A percentile compares a stretch with the other conserved stretches of the same genome.
Conservation (phyloP, 92 coral and sea anemone species). For the Desmophyllum pertusum region DNA sequence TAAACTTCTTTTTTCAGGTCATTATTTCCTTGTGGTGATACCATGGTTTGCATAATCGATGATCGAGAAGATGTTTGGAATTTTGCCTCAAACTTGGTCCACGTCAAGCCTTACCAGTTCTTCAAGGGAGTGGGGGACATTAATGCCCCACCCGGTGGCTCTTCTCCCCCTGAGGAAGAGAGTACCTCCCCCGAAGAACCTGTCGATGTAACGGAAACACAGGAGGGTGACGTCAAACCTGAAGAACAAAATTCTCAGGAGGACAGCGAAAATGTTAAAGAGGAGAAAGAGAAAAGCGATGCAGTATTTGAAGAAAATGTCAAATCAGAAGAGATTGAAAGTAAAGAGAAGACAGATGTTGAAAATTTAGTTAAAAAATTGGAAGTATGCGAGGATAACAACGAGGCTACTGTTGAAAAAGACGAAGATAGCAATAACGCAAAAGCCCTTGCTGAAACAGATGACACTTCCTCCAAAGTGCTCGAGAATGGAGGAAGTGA, state of each 20-base stretch:
- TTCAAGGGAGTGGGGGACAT: slow-evolving; percentile 97
- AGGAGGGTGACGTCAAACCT: slow-evolving; percentile 8
- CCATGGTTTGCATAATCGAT: slow-evolving; percentile 98
- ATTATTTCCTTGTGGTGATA: slow-evolving; percentile 93
- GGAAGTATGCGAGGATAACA: slow-evolving; percentile 12
- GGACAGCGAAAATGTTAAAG: slow-evolving; percentile 1
- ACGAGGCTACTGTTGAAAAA: background rate
- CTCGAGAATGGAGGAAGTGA: slow-evolving; percentile 36
- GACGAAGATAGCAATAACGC: background rate
- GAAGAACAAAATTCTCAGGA: slow-evolving; percentile 25
- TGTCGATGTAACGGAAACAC: background rate
- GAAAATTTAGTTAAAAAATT: background rate
- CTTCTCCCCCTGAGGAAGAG: slow-evolving; percentile 27
- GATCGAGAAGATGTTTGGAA: slow-evolving; percentile 99
- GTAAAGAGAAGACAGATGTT: slow-evolving; percentile 10
- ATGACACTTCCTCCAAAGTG: slow-evolving; percentile 6
- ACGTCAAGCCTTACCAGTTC: slow-evolving; percentile 95
- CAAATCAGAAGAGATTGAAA: slow-evolving; percentile 20
- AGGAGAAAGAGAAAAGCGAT: slow-evolving; percentile 5
- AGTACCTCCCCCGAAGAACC: slow-evolving; percentile 40
- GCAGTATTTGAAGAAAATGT: slow-evolving; percentile 19
- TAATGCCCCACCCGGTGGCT: slow-evolving; percentile 77
- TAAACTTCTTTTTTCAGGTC: slow-evolving; percentile 54
- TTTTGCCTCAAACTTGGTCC: slow-evolving; percentile 85
- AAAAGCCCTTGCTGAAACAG: background rate